Evolutionary conservation across 1,140 invertebrate species (phyloP), one percentile per base, ranked within the genome.

Genomic region (Tetramorium simillimum): DNA sequence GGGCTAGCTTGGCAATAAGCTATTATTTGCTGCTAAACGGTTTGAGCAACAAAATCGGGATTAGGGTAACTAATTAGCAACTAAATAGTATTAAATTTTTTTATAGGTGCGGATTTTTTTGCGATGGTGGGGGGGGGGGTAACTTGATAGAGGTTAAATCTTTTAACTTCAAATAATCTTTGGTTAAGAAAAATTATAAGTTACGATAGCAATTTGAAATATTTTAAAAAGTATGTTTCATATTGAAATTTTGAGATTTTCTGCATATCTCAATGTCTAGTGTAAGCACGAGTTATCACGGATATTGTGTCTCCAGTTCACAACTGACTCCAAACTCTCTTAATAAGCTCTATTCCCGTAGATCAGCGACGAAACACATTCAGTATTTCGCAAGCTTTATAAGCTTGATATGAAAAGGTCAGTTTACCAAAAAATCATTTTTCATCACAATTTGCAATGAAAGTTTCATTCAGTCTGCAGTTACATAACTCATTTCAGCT

Each of bases 341-440:
- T 28, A 28, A 37, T n/a, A 65, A 65, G 24, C n/a, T n/a, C n/a
- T n/a, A n/a, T n/a, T n/a, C n/a, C n/a, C 9, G 24, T 63, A 28
- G 12, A 78, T 77, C 10, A 16, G 14, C 6, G 10, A 80, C 12
- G 70, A 37, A 72, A 58, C 56, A 46, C 10, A 37, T 16, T 51
- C 49, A 58, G 40, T 56, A 21, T 70, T 73, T 24, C n/a, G 49
- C 70, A 76, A 85, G 40, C 28, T 78, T 75, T 77, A 86, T 62
- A 75, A 72, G 24, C 82, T 28, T 28, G 16, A 4, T 53, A 28
- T 51, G 18, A 51, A 72, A 86, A 67, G 58, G 62, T 21, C 43
- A 63, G 73, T 87, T 89, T 84, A 87, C 65, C 67, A 73, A 77
- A 33, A 89, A 78, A 86, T 6, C 63, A 12, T 33, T 12, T 43